Evolutionary conservation across 2,888 invertebrate genomes (phyloP).

Genomic region (Eupithecia exiguata): DNA sequence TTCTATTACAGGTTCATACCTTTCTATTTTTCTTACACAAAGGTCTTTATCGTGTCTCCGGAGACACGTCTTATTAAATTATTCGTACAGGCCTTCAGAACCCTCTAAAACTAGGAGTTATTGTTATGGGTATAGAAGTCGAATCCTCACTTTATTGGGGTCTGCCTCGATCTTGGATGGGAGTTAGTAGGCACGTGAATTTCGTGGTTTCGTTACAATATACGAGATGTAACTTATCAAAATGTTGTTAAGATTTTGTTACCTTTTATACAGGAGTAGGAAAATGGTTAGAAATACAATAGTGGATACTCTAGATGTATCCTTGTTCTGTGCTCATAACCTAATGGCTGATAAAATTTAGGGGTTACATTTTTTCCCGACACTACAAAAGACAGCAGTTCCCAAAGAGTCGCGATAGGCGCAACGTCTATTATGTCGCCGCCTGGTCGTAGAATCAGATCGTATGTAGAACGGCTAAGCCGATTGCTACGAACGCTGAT

Average conservation of each 20-base stretch:
- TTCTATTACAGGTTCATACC: not conserved
- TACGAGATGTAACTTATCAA: not conserved
- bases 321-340: too few relatives aligned
- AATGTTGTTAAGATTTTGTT: not conserved
- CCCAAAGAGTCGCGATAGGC: too few relatives aligned
- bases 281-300: too few relatives aligned
- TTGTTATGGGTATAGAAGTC: slow-evolving; percentile 46
- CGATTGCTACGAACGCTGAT: too few relatives aligned
- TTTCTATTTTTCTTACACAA: not conserved
- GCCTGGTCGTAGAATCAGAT: too few relatives aligned
- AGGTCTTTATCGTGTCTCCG: slow-evolving; percentile 10
- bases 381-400: too few relatives aligned
- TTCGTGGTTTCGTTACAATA: slow-evolving; percentile 3
- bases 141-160: slow-evolving; percentile 45
- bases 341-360: too few relatives aligned
- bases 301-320: too few relatives aligned
- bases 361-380: too few relatives aligned
- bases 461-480: too few relatives aligned
- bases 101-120: slow-evolving; percentile 45
- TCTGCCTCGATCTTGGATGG: slow-evolving; percentile 27
- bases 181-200: slow-evolving; percentile 18
- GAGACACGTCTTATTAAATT: slow-evolving; percentile 51
- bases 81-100: slow-evolving; percentile 50
- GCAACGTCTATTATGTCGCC: too few relatives aligned
- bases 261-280: not conserved